These are phyloP conservation scores for Frieseomelitta varia DNA, from an alignment of 1,140 invertebrate species.

Conservation along the genomic window DNA sequence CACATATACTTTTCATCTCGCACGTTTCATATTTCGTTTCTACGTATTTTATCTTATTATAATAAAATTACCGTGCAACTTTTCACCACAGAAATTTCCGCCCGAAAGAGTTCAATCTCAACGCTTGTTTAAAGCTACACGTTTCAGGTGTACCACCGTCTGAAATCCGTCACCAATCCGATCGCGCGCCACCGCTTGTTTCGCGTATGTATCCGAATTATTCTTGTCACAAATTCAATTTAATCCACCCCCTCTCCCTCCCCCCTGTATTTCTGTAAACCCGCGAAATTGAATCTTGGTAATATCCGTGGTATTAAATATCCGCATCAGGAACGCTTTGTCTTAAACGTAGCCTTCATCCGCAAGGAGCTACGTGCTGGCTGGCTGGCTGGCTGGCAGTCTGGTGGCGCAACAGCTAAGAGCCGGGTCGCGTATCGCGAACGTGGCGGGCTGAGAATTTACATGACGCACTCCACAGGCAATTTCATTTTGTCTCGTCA, in stretches of 20 bases:
- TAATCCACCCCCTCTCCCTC: not conserved
- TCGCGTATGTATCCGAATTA: not conserved
- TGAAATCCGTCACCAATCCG: not conserved
- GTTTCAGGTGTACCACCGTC: not conserved
- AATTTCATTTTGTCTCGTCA: slow-evolving; percentile 62
- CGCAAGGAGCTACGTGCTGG: not conserved
- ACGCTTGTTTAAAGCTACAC: not conserved
- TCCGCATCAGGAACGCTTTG: not conserved
- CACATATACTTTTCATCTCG: too few species aligned
- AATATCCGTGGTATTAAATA: not conserved
- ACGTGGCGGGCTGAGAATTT: slow-evolving; percentile 43
- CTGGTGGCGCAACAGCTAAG: not conserved
- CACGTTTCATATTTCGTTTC: too few species aligned
- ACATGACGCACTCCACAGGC: slow-evolving; percentile 38
- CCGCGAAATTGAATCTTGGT: not conserved
- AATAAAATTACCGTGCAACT: too few species aligned
- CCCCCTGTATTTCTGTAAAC: too few species aligned
- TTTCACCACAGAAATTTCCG: too few species aligned
- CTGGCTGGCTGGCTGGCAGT: not conserved
- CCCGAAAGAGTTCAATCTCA: too few species aligned
- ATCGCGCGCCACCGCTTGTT: not conserved
- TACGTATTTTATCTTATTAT: too few species aligned
- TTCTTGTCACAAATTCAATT: not conserved
- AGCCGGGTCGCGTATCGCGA: not conserved
- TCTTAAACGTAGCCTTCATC: not conserved